These are phyloP conservation scores for Thinocorus orbignyianus DNA, from an alignment of 2,113 vertebrate genomes.

Conservation along the genomic window DNA sequence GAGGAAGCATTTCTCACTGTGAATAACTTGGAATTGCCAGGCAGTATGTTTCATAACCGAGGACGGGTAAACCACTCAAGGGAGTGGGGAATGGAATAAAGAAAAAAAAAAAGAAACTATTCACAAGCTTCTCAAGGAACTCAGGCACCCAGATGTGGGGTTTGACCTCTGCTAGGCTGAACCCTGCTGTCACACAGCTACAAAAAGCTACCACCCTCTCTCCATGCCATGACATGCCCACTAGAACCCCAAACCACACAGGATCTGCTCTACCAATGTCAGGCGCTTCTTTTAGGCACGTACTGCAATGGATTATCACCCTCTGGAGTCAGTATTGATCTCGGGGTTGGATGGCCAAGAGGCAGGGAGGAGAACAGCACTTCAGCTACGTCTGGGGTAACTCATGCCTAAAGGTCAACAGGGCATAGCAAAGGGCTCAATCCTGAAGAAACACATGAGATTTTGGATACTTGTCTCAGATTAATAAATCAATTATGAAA, in stretches of 20 bases:
- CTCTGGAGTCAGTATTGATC: not conserved
- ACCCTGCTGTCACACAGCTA: not conserved
- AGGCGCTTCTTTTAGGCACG: not conserved
- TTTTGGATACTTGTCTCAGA: not conserved
- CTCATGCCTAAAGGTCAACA: not conserved
- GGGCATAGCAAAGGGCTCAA: not conserved
- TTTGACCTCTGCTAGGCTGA: not conserved
- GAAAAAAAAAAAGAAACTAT: not conserved
- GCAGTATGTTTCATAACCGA: not conserved
- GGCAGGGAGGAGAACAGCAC: not conserved
- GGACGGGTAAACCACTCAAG: not conserved
- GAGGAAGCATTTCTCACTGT: slow-evolving; percentile 22
- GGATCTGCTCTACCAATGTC: not conserved
- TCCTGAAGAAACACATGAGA: not conserved
- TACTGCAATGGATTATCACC: not conserved
- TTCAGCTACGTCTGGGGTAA: not conserved
- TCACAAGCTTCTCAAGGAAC: not conserved
- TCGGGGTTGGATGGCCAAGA: not conserved
- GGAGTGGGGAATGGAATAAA: not conserved
- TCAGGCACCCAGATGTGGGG: not conserved
- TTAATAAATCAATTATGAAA: not conserved
- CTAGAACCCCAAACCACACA: accelerated
- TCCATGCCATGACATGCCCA: not conserved
- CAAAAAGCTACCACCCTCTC: not conserved
- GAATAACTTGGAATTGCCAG: slow-evolving; percentile 38